A percentile compares a stretch with the other conserved stretches of the same genome.
These are phyloP conservation scores for Echinarachnius parma DNA, from an alignment of 53 echinoderm and acorn worm genomes.

Conservation along the genomic window DNA sequence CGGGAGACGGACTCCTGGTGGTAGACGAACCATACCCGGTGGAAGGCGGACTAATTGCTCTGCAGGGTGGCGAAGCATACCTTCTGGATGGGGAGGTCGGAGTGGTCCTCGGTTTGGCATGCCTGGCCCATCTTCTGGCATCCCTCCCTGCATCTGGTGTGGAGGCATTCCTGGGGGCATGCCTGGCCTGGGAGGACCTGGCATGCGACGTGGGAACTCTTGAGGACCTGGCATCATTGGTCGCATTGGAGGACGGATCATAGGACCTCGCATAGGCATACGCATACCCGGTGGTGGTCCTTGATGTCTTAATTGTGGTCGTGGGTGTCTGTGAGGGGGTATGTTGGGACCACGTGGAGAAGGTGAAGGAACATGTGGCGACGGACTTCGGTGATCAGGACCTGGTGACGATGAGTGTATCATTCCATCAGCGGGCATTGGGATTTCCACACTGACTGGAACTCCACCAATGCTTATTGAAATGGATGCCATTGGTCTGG, in stretches of 20 bases:
- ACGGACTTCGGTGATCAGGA: conserved; percentile 5
- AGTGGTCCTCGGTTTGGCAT: background rate
- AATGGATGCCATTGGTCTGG: conserved; percentile 37
- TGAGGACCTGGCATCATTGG: conserved; percentile 9
- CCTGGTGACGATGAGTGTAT: conserved; percentile 37
- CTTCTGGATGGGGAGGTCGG: background rate
- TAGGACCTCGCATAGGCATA: conserved; percentile 3
- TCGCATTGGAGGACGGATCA: conserved; percentile 26
- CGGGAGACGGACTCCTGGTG: conserved; percentile 10
- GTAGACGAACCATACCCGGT: conserved; percentile 9
- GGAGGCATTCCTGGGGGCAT: conserved; percentile 12
- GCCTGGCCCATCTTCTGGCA: conserved; percentile 19
- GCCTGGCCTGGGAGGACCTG: conserved; percentile 13
- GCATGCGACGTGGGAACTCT: background rate
- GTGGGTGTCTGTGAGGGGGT: conserved; percentile 7
- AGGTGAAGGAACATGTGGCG: background rate
- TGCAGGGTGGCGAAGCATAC: background rate
- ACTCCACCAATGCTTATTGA: conserved; percentile 48
- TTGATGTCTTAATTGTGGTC: conserved; percentile 2
- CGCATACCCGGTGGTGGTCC: conserved; percentile 12
- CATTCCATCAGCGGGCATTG: conserved; percentile 38
- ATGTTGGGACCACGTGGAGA: conserved; percentile 4
- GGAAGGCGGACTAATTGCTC: background rate
- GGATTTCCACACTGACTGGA: conserved; percentile 40
- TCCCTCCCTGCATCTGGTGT: conserved; percentile 4